phyloP scores from a whole-genome alignment of 2,797 vertebrate species.

The Menidia menidia region DNA sequence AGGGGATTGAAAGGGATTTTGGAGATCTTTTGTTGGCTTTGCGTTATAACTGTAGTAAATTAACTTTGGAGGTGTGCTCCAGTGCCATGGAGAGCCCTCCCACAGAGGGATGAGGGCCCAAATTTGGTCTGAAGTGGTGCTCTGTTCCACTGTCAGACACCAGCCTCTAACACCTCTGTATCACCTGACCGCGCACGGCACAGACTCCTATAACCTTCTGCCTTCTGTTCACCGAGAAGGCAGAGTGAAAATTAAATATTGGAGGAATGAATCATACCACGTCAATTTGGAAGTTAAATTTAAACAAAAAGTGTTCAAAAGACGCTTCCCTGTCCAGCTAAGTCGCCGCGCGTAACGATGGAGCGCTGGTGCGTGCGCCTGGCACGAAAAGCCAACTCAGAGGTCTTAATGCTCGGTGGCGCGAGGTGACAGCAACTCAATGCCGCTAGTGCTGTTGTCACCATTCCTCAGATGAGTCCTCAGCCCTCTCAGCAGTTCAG shows the following conservation, averaged over 20 bases:
- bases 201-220: conserved; percentile 46
- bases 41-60: background rate
- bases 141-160: conserved; percentile 87
- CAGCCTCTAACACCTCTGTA: conserved; percentile 92
- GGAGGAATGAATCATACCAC: background rate
- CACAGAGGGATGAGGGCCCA: conserved; percentile 87
- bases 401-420: conserved; percentile 63
- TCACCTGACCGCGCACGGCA: conserved; percentile 83
- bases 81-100: conserved; percentile 59
- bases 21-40: background rate
- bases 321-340: too few species aligned
- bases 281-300: background rate
- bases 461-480: conserved; percentile 75
- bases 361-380: background rate
- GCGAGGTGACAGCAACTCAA: conserved; percentile 73
- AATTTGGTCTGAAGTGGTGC: conserved; percentile 90
- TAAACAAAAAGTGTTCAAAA: background rate
- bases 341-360: too few species aligned
- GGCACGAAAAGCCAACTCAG: conserved; percentile 20
- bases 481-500: conserved; percentile 76
- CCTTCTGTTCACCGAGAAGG: conserved; percentile 15
- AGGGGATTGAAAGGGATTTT: too few species aligned
- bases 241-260: background rate
- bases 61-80: conserved; percentile 19
- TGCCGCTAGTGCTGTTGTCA: conserved; percentile 76